Conservation (phyloP, 2,888 invertebrate genomes). For the Tribolium freemani region DNA sequence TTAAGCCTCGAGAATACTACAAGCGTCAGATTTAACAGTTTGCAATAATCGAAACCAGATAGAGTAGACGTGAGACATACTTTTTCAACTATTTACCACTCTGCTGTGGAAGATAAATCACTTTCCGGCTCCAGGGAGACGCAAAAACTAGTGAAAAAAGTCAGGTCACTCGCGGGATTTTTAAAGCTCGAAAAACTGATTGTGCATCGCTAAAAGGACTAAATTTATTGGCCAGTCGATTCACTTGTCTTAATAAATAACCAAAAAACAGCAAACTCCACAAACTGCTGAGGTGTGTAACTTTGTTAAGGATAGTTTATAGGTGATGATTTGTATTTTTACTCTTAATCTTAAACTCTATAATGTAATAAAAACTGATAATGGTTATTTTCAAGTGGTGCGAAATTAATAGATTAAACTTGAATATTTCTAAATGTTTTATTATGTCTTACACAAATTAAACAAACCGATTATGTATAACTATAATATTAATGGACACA, state of each 20-base stretch:
- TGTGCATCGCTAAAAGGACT: background rate
- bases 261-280: background rate
- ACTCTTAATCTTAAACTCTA: too few species aligned
- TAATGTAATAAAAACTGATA: too few species aligned
- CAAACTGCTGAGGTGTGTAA: background rate
- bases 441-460: too few species aligned
- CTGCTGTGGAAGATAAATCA: constrained; percentile 10
- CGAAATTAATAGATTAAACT: too few species aligned
- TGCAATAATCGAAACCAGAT: constrained; percentile 4
- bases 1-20: too few species aligned
- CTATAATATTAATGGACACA: too few species aligned
- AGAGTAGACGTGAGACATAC: constrained; percentile 12
- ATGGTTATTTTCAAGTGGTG: too few species aligned
- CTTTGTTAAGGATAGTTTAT: background rate
- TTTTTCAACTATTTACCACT: constrained; percentile 19
- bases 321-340: background rate
- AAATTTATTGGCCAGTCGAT: background rate
- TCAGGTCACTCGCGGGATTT: background rate
- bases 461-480: too few species aligned
- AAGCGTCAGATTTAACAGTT: background rate
- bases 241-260: constrained; percentile 13
- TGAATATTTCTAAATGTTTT: too few species aligned
- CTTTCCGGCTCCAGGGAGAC: background rate
- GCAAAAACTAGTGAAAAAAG: background rate
- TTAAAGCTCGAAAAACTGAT: constrained; percentile 17